Evolutionary conservation across 2,888 invertebrate species (phyloP).

Genomic region (Watsonalla binaria): DNA sequence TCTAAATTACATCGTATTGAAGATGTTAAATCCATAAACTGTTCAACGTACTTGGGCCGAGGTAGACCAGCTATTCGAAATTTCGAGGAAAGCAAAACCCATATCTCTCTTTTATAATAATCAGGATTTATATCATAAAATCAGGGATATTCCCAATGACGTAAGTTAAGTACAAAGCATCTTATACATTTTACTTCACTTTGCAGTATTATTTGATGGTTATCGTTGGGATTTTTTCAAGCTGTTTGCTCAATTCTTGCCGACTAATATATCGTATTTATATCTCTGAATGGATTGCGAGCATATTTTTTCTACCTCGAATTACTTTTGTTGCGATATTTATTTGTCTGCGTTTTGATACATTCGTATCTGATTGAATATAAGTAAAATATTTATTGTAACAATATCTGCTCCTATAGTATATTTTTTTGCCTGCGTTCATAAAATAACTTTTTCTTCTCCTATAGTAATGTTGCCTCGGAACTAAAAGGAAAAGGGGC

Average conservation of each 20-base stretch:
- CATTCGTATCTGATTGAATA: background rate
- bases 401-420: background rate
- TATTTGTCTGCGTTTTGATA: background rate
- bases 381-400: background rate
- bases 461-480: no score
- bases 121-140: no score
- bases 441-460: background rate
- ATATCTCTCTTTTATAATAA: no score
- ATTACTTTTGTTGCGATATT: constrained; percentile 8
- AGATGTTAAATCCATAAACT: no score
- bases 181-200: constrained; percentile 35
- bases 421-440: background rate
- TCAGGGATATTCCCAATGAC: no score
- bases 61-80: no score
- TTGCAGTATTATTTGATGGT: constrained; percentile 38
- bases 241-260: constrained; percentile 22
- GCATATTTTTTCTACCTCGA: constrained; percentile 3
- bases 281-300: constrained; percentile 16
- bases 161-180: constrained; percentile 8
- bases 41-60: no score
- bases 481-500: no score
- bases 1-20: no score
- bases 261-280: constrained; percentile 18
- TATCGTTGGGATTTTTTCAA: constrained; percentile 31
- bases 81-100: no score